Conservation (phyloP, 1,140 invertebrate species). For the Zaprionus tsacasi region DNA sequence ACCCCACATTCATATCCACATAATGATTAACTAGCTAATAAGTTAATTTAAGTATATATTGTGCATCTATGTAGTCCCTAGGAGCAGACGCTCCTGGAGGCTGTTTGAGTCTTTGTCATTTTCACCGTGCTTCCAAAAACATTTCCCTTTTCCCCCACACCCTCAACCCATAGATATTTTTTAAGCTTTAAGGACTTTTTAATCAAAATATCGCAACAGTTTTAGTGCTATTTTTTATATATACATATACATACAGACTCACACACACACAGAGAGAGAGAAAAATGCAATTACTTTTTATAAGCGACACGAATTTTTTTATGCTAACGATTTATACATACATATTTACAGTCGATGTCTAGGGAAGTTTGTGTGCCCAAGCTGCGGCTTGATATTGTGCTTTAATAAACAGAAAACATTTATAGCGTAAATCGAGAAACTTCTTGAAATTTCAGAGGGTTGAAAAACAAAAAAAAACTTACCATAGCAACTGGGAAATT, state of each 20-base stretch:
- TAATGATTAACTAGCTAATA: neutral
- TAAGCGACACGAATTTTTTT: slow-evolving; percentile 74
- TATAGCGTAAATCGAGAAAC: slow-evolving; percentile 10
- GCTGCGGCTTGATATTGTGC: slow-evolving; percentile 71
- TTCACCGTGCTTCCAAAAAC: slow-evolving; percentile 20
- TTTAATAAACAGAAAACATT: slow-evolving; percentile 59
- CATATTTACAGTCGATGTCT: slow-evolving; percentile 20
- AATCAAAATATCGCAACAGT: slow-evolving; percentile 57
- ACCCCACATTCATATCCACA: slow-evolving; percentile 30
- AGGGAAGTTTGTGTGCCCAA: slow-evolving; percentile 59
- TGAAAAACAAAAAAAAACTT: neutral
- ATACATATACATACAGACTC: slow-evolving; percentile 15
- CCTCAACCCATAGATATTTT: slow-evolving; percentile 31
- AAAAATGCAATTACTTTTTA: slow-evolving; percentile 56
- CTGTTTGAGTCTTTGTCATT: neutral
- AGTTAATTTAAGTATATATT: neutral
- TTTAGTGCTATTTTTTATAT: slow-evolving; percentile 71
- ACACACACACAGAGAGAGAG: slow-evolving; percentile 10
- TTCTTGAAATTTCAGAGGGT: neutral
- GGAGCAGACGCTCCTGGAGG: neutral
- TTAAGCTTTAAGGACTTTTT: slow-evolving; percentile 40
- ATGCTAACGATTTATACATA: slow-evolving; percentile 63
- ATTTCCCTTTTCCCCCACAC: neutral
- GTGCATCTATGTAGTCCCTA: neutral
- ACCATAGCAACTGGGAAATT: neutral